Conservation (phyloP, 2,797 vertebrate genomes). For the Simalia tracyae region DNA sequence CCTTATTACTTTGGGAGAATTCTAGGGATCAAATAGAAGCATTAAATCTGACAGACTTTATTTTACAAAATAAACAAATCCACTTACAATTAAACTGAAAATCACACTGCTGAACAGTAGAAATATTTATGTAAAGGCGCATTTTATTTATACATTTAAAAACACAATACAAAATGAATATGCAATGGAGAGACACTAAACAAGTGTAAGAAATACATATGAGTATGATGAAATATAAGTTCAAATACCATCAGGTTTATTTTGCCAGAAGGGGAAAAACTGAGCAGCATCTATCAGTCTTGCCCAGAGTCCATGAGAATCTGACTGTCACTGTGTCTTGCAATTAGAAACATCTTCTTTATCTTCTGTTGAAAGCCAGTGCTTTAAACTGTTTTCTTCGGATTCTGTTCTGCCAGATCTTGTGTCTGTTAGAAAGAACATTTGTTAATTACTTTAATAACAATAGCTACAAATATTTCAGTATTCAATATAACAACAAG, state of each 20-base stretch:
- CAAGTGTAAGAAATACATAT: not conserved
- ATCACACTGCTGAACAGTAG: not conserved
- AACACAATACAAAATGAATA: not conserved
- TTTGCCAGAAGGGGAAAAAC: not conserved
- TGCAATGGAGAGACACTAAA: too few species aligned
- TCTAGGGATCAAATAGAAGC: not conserved
- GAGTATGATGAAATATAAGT: not conserved
- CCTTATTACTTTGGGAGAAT: not conserved
- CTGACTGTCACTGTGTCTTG: slow-evolving; percentile 60
- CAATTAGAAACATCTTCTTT: slow-evolving; percentile 64
- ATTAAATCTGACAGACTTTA: not conserved
- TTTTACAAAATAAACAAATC: not conserved
- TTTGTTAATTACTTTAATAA: not conserved
- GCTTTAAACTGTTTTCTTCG: slow-evolving; percentile 37
- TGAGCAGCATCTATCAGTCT: not conserved
- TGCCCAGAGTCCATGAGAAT: not conserved
- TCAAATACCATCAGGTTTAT: not conserved
- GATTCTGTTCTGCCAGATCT: slow-evolving; percentile 29
- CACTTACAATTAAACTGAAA: not conserved
- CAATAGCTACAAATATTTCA: not conserved
- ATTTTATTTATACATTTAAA: slow-evolving; percentile 3
- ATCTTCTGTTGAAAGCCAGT: slow-evolving; percentile 44
- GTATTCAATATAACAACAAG: not conserved
- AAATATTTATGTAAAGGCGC: not conserved
- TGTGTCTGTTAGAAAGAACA: slow-evolving; percentile 50